Evolutionary conservation across 2,797 vertebrate species (phyloP).

Genomic region (Todus mexicanus): DNA sequence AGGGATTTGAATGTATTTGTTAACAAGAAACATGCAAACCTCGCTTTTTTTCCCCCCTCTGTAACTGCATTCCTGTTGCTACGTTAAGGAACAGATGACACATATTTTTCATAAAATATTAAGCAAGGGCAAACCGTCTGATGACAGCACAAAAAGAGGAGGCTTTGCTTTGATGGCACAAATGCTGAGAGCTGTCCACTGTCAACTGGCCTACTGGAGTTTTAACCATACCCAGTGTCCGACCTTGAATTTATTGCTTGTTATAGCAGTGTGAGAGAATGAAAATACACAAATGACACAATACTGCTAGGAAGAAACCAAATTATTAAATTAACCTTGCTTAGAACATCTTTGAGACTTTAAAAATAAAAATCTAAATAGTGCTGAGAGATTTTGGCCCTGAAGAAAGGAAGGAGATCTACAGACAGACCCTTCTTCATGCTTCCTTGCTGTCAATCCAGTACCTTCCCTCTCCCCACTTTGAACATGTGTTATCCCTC

Average conservation of each 20-base stretch:
- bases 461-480: neutral
- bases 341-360: neutral
- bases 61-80: neutral
- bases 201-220: neutral
- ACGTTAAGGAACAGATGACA: neutral
- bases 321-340: neutral
- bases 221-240: neutral
- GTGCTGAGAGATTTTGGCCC: neutral
- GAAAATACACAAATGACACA: neutral
- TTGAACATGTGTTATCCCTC: neutral
- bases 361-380: neutral
- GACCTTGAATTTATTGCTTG: slow-evolving; percentile 4
- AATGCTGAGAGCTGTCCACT: neutral
- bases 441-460: neutral
- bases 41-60: neutral
- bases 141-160: neutral
- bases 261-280: neutral
- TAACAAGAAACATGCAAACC: neutral
- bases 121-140: neutral
- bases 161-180: neutral
- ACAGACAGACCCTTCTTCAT: neutral
- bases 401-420: neutral
- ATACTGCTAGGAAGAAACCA: neutral
- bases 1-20: neutral
- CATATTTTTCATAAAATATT: slow-evolving; percentile 17